phyloP scores from a whole-genome alignment of 2,113 vertebrate species.

The Rana temporaria region DNA sequence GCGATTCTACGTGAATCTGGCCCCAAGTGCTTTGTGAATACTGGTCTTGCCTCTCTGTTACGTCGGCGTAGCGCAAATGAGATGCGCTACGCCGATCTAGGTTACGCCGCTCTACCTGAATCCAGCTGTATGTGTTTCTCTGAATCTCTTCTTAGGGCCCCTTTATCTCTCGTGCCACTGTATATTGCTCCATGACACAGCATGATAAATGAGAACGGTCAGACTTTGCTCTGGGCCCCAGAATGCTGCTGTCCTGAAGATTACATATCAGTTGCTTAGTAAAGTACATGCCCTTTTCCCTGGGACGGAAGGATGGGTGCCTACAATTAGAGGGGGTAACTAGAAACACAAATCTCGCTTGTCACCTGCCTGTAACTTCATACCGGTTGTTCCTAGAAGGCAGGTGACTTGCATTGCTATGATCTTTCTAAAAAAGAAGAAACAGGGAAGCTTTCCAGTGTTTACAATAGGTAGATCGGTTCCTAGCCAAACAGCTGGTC shows the following conservation, averaged over 20 bases:
- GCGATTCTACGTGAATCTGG: too few species aligned
- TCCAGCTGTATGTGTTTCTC: too few species aligned
- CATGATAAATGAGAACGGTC: neutral
- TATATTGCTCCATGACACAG: neutral
- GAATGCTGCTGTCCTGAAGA: neutral
- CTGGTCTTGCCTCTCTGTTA: too few species aligned
- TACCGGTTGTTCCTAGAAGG: neutral
- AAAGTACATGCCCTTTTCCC: neutral
- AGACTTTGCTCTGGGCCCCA: conserved; percentile 1
- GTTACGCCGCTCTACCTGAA: too few species aligned
- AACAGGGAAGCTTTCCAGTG: neutral
- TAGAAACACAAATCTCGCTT: neutral
- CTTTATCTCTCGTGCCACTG: conserved; percentile 1
- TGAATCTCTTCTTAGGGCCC: too few species aligned
- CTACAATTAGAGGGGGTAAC: neutral
- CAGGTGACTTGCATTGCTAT: neutral
- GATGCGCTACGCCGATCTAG: too few species aligned
- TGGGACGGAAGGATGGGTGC: neutral
- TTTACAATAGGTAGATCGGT: neutral
- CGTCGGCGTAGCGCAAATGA: too few species aligned
- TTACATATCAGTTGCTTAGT: neutral
- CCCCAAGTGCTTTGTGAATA: too few species aligned
- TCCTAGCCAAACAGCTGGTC: too few species aligned
- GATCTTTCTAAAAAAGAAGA: neutral
- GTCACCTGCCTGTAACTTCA: conserved; percentile 36